These are phyloP conservation scores for Sander lucioperca DNA, from an alignment of 2,113 vertebrate species.

Conservation along the genomic window DNA sequence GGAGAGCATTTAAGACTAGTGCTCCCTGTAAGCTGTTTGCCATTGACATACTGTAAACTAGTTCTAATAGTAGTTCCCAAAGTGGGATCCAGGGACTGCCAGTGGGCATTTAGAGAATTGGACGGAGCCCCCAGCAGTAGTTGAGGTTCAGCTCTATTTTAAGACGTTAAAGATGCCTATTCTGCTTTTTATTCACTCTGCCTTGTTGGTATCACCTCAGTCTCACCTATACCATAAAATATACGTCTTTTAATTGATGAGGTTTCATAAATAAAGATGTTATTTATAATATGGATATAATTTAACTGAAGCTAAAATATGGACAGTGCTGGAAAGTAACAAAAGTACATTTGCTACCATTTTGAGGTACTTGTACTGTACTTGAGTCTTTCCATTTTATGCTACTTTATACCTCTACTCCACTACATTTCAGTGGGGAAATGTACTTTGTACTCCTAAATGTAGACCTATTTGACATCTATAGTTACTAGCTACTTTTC, in stretches of 20 bases:
- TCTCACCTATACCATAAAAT: neutral
- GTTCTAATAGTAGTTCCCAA: constrained; percentile 57
- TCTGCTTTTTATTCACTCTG: neutral
- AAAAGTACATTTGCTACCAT: neutral
- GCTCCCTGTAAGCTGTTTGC: constrained; percentile 62
- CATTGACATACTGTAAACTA: constrained; percentile 29
- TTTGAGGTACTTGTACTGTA: neutral
- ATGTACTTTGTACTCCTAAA: neutral
- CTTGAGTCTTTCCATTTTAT: neutral
- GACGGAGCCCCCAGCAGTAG: constrained; percentile 25
- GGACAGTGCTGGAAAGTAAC: neutral
- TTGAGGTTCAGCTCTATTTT: constrained; percentile 49
- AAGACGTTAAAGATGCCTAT: constrained; percentile 12
- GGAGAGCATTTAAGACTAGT: constrained; percentile 41
- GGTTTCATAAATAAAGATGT: neutral
- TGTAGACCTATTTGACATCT: neutral
- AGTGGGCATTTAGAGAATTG: constrained; percentile 46
- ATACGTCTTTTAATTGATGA: neutral
- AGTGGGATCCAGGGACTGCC: constrained; percentile 57
- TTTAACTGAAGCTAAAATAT: constrained; percentile 3
- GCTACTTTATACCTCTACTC: neutral
- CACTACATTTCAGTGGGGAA: neutral
- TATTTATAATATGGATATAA: neutral
- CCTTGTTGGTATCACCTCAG: neutral
- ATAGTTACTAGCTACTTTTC: neutral